Conservation (phyloP, 2,797 vertebrate species). For the Merluccius polli region DNA sequence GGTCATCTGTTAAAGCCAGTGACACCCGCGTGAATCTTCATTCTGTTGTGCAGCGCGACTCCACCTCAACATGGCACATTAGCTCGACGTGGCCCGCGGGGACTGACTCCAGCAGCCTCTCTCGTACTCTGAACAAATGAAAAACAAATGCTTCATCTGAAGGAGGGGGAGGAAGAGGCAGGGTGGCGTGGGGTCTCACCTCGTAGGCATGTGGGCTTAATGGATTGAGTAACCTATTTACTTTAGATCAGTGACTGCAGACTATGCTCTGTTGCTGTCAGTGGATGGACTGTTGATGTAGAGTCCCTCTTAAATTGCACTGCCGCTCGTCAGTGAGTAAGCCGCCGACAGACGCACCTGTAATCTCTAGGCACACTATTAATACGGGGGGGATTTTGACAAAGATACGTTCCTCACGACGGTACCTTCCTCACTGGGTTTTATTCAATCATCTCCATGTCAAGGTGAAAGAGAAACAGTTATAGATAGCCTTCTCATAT, state of each 20-base stretch:
- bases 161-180: constrained; percentile 62
- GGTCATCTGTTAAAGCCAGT: constrained; percentile 73
- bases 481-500: not conserved
- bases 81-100: constrained; percentile 70
- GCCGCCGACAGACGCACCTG: constrained; percentile 17
- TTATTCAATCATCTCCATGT: not conserved
- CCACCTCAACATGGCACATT: constrained; percentile 78
- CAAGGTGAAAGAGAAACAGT: not conserved
- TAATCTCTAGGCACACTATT: too few species aligned
- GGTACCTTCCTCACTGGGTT: not conserved
- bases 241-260: constrained; percentile 54
- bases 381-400: too few species aligned
- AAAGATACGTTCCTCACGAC: not conserved
- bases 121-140: constrained; percentile 65
- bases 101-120: constrained; percentile 63
- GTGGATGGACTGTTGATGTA: constrained; percentile 37
- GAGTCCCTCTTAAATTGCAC: constrained; percentile 41
- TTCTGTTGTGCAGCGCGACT: constrained; percentile 70
- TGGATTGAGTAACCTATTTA: constrained; percentile 71
- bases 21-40: constrained; percentile 72
- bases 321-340: constrained; percentile 43
- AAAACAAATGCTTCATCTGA: constrained; percentile 79
- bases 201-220: constrained; percentile 72
- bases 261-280: constrained; percentile 36
- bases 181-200: constrained; percentile 63